Percentiles rank a stretch among this genome's conserved stretches.
Conservation (phyloP, 2,797 vertebrate genomes). For the Aulostomus chinensis region DNA sequence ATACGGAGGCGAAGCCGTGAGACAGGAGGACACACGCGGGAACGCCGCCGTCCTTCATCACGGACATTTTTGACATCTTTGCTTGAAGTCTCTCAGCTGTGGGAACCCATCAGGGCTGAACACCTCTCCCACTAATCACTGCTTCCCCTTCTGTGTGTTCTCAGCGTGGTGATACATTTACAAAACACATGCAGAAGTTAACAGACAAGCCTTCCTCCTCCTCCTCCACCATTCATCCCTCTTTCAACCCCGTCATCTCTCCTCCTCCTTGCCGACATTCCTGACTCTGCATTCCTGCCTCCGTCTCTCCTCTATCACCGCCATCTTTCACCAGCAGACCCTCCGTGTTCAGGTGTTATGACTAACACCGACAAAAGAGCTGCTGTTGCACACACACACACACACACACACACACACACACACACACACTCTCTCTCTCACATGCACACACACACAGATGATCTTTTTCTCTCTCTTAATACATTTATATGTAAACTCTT, state of each 20-base stretch:
- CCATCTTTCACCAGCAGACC: constrained; percentile 3
- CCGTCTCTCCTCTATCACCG: background rate
- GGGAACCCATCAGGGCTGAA: background rate
- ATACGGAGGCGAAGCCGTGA: too few species aligned
- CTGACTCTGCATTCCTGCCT: background rate
- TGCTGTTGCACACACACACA: too few species aligned
- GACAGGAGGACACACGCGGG: constrained; percentile 23
- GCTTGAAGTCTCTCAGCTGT: constrained; percentile 10
- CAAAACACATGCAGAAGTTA: constrained; percentile 19
- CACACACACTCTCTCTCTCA: too few species aligned
- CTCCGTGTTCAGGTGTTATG: constrained; percentile 35
- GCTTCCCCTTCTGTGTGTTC: constrained; percentile 20
- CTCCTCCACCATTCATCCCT: background rate
- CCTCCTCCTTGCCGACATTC: constrained; percentile 21
- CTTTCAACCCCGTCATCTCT: constrained; percentile 7
- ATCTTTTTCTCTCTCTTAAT: too few species aligned
- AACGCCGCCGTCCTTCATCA: too few species aligned
- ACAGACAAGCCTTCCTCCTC: background rate
- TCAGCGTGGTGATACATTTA: constrained; percentile 36
- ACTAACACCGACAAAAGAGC: constrained; percentile 5
- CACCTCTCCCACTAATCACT: constrained; percentile 3
- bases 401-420: too few species aligned
- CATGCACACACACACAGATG: too few species aligned
- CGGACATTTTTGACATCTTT: constrained; percentile 24
- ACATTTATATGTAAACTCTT: too few species aligned